Evolutionary conservation across 2,888 invertebrate species (phyloP), one percentile per base, ranked within the genome.

Genomic region (Clostera curtula): DNA sequence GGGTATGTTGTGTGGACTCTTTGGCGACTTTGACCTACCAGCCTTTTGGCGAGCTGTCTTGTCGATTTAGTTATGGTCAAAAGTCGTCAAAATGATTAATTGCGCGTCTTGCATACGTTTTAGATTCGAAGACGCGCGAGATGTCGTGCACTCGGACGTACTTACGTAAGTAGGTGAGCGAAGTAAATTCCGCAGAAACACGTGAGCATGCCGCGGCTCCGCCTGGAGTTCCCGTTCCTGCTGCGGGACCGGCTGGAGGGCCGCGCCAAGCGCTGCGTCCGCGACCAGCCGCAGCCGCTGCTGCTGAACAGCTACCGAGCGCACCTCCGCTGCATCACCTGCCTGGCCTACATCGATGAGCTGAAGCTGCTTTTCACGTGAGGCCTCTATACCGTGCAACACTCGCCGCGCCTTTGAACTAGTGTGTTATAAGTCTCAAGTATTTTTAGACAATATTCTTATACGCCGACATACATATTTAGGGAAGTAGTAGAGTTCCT

Each of bases 221-320:
- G 90, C 27, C 56, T 90, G 36, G 79, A 86, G 63, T 93, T 93
- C 68, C 90, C 92, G 48, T 93, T 93, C 73, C 67, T 92, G 63
- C 88, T 89, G 86, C 86, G 82, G 33, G 89, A 90, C 57, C 83
- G 86, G 34, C 72, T 92, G 43, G 62, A 85, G 45, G 90, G 92
- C 1, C 85, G 91, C 33, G 91, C 92, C 25, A 89, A 90, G 71
- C 85, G 90, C 46, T 72, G 86, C 42, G 84, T 85, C 32, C 75
- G 85, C 41, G 72, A 84, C 56, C 91, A 91, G 68, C 69, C 79
- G 5, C 73, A 85, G 36, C 93, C 93, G 3, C 57, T 90, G 49
- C 77, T 93, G 40, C 79, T 90, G 29, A 90, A 85, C 60, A 90
- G 91, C 33, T 88, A 88, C 60, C 87, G 88, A 48, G 94, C 87